Evolutionary conservation across 2,113 vertebrate species (phyloP), one percentile per base, ranked within the genome.

Genomic region (Gobius niger): DNA sequence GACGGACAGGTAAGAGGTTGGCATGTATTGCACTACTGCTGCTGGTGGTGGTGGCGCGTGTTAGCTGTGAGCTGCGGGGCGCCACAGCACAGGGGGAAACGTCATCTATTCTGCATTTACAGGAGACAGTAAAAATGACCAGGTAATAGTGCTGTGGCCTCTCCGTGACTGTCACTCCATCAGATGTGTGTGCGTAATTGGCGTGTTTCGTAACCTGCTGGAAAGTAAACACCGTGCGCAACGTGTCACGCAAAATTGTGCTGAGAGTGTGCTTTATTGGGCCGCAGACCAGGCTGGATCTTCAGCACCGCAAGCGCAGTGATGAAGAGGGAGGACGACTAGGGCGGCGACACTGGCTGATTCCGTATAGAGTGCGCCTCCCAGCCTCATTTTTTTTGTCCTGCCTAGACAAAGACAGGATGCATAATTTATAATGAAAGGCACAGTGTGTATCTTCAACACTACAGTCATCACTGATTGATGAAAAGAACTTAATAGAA

Each of bases 1-100:
- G 24, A 73, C 71, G 75, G 85, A 84, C 87, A 90, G 89, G 89
- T 89, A 81, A 90, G 70, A 9, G 41, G 24, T 14, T 44, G 66
- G 56, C 65, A 9, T n/a, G 7, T 18, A 19, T 57, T 63, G 46
- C n/a, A n/a, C n/a, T n/a, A n/a, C 50, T 59, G 66, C 51, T 19
- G 49, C 64, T 53, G 65, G 12, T 64, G 53, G 64, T 64, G 53
- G 64, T 72, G 57, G 75, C 69, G 40, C 7, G 24, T 11, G n/a
- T 8, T 63, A 41, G 60, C 46, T 41, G 65, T 47, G 70, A 60
- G 57, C 57, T 60, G 57, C 34, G n/a, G 34, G n/a, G 42, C 53
- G 46, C 42, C 72, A 9, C 24, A 73, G 12, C 15, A 9, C 46
- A 7, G 54, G 42, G 16, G 7, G 14, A 34, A 57, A 60, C 57